These are phyloP conservation scores for Temnothorax longispinosus DNA, from an alignment of 1,140 invertebrate species.

Conservation along the genomic window DNA sequence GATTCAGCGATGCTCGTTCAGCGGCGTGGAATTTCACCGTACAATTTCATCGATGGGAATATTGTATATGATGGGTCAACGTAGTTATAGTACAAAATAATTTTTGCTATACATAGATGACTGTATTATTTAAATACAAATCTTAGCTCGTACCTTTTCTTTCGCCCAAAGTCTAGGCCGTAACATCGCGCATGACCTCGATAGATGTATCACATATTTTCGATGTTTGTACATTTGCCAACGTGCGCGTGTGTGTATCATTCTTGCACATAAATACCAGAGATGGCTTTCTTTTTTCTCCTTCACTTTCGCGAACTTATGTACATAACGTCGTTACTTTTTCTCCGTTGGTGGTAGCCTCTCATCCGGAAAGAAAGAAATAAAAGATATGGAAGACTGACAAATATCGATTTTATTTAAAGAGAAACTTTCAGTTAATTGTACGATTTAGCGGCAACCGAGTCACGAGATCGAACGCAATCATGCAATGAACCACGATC, in stretches of 20 bases:
- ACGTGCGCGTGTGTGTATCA: slow-evolving; percentile 53
- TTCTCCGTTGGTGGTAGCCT: slow-evolving; percentile 25
- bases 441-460: neutral
- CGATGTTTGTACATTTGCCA: slow-evolving; percentile 66
- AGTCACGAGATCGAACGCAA: neutral
- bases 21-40: slow-evolving; percentile 17
- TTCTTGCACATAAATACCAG: slow-evolving; percentile 73
- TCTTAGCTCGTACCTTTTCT: slow-evolving; percentile 55
- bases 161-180: slow-evolving; percentile 53
- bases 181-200: slow-evolving; percentile 34
- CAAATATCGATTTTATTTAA: slow-evolving; percentile 71
- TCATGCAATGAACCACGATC: neutral
- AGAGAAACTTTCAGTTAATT: slow-evolving; percentile 39
- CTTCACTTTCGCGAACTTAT: neutral
- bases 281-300: slow-evolving; percentile 23
- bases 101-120: slow-evolving; percentile 58
- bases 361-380: slow-evolving; percentile 32
- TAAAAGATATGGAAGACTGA: slow-evolving; percentile 77
- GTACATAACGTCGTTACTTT: slow-evolving; percentile 32
- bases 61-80: slow-evolving; percentile 49
- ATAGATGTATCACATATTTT: slow-evolving; percentile 55
- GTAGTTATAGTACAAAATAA: slow-evolving; percentile 69
- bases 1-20: neutral
- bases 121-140: slow-evolving; percentile 65
- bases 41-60: slow-evolving; percentile 41